These are phyloP conservation scores for Psilopsiagon aymara DNA, from an alignment of 2,113 vertebrate species.

Conservation along the genomic window DNA sequence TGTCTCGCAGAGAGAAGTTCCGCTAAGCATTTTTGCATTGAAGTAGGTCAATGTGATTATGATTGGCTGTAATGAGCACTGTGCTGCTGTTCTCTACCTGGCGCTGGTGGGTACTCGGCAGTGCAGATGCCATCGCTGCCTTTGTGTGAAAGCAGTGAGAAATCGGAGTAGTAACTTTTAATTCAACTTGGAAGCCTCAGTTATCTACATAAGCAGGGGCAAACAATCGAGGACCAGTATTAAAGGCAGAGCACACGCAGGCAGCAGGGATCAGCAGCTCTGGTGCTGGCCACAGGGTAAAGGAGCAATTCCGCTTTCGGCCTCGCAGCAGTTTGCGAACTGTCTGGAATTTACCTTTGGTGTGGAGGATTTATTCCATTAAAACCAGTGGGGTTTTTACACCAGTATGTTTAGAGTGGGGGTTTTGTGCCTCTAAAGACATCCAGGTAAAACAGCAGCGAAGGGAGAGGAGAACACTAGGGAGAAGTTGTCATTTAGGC, in stretches of 20 bases:
- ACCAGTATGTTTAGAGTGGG: background rate
- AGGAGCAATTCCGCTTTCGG: background rate
- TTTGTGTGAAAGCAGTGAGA: background rate
- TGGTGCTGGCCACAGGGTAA: background rate
- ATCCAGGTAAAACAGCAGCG: background rate
- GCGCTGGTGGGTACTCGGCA: constrained; percentile 33
- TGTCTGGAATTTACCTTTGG: background rate
- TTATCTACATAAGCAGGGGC: background rate
- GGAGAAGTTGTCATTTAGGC: background rate
- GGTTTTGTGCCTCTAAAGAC: background rate
- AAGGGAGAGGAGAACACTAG: background rate
- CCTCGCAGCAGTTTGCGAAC: fast-evolving
- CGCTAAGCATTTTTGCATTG: background rate
- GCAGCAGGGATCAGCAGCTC: background rate
- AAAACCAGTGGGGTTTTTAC: background rate
- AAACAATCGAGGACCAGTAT: background rate
- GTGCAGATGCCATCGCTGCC: constrained; percentile 12
- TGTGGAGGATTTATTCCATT: background rate
- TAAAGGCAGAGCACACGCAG: background rate
- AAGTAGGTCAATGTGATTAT: constrained; percentile 50
- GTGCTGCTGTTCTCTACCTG: constrained; percentile 30
- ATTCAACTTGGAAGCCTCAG: background rate
- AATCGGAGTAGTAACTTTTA: constrained; percentile 21
- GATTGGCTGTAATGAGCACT: constrained; percentile 43
- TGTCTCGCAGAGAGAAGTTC: background rate